These are phyloP conservation scores for Notoglanidium macrostoma DNA, from an alignment of 2,797 vertebrate genomes.

Conservation along the genomic window DNA sequence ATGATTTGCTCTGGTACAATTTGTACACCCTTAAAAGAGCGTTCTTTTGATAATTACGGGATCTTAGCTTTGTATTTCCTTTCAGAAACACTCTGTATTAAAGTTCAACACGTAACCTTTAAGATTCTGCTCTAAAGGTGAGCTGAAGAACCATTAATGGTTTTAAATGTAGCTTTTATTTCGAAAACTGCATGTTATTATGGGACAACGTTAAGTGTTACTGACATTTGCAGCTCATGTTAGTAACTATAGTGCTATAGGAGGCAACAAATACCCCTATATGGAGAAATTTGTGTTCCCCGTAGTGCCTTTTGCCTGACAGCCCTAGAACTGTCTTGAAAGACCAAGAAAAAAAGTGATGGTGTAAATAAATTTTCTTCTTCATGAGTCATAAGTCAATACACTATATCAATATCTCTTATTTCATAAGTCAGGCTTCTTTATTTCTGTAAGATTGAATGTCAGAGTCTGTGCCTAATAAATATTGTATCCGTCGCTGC, in stretches of 20 bases:
- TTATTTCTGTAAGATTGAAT: conserved; percentile 2
- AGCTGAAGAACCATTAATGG: background rate
- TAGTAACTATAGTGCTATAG: background rate
- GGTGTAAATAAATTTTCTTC: conserved; percentile 16
- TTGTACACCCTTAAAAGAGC: background rate
- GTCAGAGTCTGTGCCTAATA: background rate
- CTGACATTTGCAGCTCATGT: background rate
- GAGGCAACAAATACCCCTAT: background rate
- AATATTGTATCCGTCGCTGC: background rate
- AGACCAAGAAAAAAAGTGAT: background rate
- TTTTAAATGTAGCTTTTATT: conserved; percentile 3
- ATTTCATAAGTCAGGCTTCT: background rate
- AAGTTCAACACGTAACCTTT: background rate
- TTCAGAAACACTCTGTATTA: background rate
- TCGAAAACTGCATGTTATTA: background rate
- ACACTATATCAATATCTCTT: conserved; percentile 4
- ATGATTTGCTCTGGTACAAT: background rate
- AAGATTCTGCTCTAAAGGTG: background rate
- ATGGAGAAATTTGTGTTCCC: background rate
- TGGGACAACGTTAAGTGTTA: background rate
- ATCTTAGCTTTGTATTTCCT: background rate
- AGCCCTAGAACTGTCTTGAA: background rate
- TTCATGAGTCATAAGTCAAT: conserved; percentile 25
- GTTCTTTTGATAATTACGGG: background rate
- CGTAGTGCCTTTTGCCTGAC: background rate